phyloP scores from a whole-genome alignment of 2,888 invertebrate genomes.

The Parnassius mnemosyne region DNA sequence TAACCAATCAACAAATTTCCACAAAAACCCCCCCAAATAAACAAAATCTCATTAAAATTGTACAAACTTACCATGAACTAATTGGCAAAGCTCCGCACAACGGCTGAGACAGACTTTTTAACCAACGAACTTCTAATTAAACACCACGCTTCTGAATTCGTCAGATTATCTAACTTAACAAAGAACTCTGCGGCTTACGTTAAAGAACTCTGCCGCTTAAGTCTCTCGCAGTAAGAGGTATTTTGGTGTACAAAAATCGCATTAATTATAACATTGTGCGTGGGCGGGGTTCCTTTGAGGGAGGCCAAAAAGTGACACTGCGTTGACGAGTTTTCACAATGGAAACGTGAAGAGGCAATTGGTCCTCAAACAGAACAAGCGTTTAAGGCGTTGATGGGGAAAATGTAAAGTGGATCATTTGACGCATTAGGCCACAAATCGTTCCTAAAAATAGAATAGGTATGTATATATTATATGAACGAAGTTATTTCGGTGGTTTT shows the following conservation, averaged over 20 bases:
- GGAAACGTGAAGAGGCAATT: slow-evolving; percentile 61
- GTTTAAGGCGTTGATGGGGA: slow-evolving; percentile 50
- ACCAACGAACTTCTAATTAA: slow-evolving; percentile 60
- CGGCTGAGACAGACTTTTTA: slow-evolving; percentile 51
- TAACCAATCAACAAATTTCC: slow-evolving; percentile 26
- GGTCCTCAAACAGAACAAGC: slow-evolving; percentile 66
- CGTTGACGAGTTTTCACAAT: slow-evolving; percentile 60
- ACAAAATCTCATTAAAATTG: slow-evolving; percentile 62
- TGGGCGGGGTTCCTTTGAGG: slow-evolving; percentile 43
- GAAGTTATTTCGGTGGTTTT: too few relatives aligned
- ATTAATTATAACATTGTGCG: slow-evolving; percentile 37
- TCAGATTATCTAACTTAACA: slow-evolving; percentile 46
- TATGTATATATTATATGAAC: too few relatives aligned
- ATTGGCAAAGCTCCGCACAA: slow-evolving; percentile 57
- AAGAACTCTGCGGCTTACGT: slow-evolving; percentile 31
- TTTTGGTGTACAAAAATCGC: slow-evolving; percentile 35
- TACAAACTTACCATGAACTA: slow-evolving; percentile 65
- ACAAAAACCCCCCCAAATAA: slow-evolving; percentile 32
- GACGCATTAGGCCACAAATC: not conserved
- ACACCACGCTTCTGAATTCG: slow-evolving; percentile 51
- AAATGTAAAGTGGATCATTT: slow-evolving; percentile 21
- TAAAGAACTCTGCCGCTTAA: slow-evolving; percentile 38
- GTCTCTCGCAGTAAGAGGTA: slow-evolving; percentile 33
- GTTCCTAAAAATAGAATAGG: not conserved
- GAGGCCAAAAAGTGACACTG: slow-evolving; percentile 58